Percentiles rank a stretch among this genome's conserved stretches.
These are phyloP conservation scores for Spondyliosoma cantharus DNA, from an alignment of 2,797 vertebrate genomes.

Conservation along the genomic window DNA sequence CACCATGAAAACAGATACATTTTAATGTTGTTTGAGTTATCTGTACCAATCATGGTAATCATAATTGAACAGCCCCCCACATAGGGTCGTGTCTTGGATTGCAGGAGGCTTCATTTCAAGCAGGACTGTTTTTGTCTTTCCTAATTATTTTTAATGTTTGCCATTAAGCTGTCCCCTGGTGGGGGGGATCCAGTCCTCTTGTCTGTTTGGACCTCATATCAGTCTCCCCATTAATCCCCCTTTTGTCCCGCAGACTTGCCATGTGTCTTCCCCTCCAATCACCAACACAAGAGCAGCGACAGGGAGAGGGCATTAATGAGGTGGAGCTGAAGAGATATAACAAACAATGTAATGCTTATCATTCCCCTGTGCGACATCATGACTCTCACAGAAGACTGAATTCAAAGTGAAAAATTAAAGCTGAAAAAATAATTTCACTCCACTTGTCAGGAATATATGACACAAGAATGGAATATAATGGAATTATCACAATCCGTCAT, in stretches of 20 bases:
- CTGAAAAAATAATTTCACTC: neutral
- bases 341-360: slow-evolving; percentile 22
- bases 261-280: slow-evolving; percentile 68
- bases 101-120: slow-evolving; percentile 71
- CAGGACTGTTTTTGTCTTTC: slow-evolving; percentile 74
- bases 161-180: slow-evolving; percentile 75
- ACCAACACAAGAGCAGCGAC: slow-evolving; percentile 50
- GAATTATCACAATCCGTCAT: neutral
- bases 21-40: slow-evolving; percentile 36
- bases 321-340: slow-evolving; percentile 40
- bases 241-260: slow-evolving; percentile 68
- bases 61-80: slow-evolving; percentile 60
- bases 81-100: slow-evolving; percentile 56
- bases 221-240: slow-evolving; percentile 78
- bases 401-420: neutral
- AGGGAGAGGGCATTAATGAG: slow-evolving; percentile 70
- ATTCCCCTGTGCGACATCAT: slow-evolving; percentile 12
- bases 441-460: neutral
- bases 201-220: slow-evolving; percentile 75
- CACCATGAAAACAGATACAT: slow-evolving; percentile 13
- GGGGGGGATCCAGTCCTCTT: slow-evolving; percentile 59
- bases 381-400: neutral
- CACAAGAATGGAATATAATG: neutral
- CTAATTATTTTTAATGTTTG: slow-evolving; percentile 83
- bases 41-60: slow-evolving; percentile 53